Evolutionary conservation across 2,888 invertebrate genomes (phyloP), one percentile per base, ranked within the genome.

Genomic region (Chrysodeixis includens): DNA sequence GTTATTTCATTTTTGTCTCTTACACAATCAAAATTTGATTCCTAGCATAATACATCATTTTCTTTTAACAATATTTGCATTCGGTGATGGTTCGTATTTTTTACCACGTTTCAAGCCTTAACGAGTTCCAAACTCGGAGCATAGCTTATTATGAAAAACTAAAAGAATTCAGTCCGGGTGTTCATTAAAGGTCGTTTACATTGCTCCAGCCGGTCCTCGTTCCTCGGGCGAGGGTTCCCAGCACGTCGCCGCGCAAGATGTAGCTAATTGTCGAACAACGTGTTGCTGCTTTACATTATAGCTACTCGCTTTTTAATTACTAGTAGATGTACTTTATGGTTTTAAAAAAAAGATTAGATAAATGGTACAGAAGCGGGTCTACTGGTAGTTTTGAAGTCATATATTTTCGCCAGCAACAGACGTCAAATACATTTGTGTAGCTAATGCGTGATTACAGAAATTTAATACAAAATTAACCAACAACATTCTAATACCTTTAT

Each of bases 261-360:
- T 74, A 63, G 51, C 54, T 78, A 69, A 75, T 77, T 75, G 74
- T 77, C 44, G 62, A 66, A 74, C 77, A 65, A 72, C 68, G 65
- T 61, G 61, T 62, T 59, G 62, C 46, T 51, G 56, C 57, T 54
- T 53, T 69, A 56, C 53, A 32, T 60, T 22, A 51, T 30, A 54
- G n/a, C n/a, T n/a, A n/a, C n/a, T n/a, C n/a, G n/a, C 55, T 65
- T 69, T 56, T 77, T 60, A 74, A 65, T 57, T 46, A 30, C 63
- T 30, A 1, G 10, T 30, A 61, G 60, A 8, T 16, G 18, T 1
- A 46, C 7, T 16, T 18, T 7, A 14, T 35, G 4, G 35, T 3
- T 35, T 35, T 35, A 0, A 1, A 9, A 14, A 35, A 12, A 14
- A 0, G 26, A 26, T 2, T 26, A 26, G 26, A 6, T 26, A 26